Percentiles rank a stretch among this genome's conserved stretches.
These are phyloP conservation scores for Oplegnathus fasciatus DNA, from an alignment of 2,113 vertebrate genomes.

Conservation along the genomic window DNA sequence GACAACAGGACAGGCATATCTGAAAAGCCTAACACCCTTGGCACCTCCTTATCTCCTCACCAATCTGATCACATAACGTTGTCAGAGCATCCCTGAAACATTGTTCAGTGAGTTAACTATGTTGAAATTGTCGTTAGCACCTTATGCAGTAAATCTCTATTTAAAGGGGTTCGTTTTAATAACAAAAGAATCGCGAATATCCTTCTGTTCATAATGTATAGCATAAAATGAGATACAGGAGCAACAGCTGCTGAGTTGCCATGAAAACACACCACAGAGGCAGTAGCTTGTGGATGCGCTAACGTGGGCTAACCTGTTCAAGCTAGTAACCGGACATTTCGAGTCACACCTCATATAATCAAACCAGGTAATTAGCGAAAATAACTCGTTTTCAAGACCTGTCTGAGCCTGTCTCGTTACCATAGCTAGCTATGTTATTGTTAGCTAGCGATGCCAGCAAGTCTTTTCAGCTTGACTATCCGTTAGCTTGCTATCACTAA, in stretches of 20 bases:
- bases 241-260: conserved; percentile 49
- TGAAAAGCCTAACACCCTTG: neutral
- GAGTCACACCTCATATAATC: neutral
- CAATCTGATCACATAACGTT: neutral
- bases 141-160: neutral
- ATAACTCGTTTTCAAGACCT: neutral
- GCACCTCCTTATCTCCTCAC: neutral
- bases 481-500: conserved; percentile 60
- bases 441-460: conserved; percentile 47
- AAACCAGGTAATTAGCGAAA: neutral
- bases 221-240: conserved; percentile 1
- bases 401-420: neutral
- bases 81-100: neutral
- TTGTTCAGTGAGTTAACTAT: neutral
- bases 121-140: neutral
- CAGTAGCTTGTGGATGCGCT: conserved; percentile 44
- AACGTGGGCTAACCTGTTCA: conserved; percentile 16
- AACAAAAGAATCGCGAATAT: too few species aligned
- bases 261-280: conserved; percentile 64
- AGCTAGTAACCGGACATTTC: neutral
- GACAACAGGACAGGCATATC: neutral
- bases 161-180: neutral
- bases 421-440: conserved; percentile 44
- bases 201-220: neutral
- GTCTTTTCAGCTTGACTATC: conserved; percentile 29